Percentiles rank a stretch among this genome's conserved stretches.
Conservation (phyloP, 2,888 invertebrate genomes). For the Mesorhabditis sp. region DNA sequence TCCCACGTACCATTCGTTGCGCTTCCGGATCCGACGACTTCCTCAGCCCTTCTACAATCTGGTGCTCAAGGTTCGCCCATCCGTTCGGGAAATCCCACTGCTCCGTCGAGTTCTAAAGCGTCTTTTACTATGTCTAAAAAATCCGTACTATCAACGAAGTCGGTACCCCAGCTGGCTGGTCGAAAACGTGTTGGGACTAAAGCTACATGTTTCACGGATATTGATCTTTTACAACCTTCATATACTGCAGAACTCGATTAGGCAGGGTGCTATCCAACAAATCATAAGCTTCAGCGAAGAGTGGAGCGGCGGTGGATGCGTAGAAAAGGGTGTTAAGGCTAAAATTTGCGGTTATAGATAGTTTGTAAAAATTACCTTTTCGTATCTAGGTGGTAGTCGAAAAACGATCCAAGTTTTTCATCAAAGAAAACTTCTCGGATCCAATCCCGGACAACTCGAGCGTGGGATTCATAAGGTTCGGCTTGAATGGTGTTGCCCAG, state of each 20-base stretch:
- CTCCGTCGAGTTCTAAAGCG: constrained; percentile 68
- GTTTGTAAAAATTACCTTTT: neutral
- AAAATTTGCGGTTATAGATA: neutral
- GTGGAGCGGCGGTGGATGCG: constrained; percentile 67
- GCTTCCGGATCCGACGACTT: constrained; percentile 43
- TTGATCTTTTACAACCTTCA: constrained; percentile 23
- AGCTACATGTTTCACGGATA: neutral
- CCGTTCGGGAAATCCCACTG: constrained; percentile 55
- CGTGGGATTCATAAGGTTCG: neutral
- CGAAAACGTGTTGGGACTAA: constrained; percentile 38
- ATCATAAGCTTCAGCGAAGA: constrained; percentile 67
- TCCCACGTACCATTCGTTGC: constrained; percentile 33
- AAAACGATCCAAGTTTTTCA: neutral
- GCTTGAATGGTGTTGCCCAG: constrained; percentile 3
- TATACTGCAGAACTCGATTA: constrained; percentile 34
- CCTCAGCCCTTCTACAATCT: constrained; percentile 75
- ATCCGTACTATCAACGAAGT: constrained; percentile 26
- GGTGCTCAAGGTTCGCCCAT: constrained; percentile 63
- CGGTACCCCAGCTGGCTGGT: constrained; percentile 42
- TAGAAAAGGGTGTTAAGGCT: constrained; percentile 33
- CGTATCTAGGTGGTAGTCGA: neutral
- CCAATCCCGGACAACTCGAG: neutral
- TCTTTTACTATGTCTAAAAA: too few relatives aligned
- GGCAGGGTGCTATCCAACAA: constrained; percentile 35
- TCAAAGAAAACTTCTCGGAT: neutral